These are phyloP conservation scores for Scrobipalpa costella DNA, from an alignment of 2,888 invertebrate genomes.

Conservation along the genomic window DNA sequence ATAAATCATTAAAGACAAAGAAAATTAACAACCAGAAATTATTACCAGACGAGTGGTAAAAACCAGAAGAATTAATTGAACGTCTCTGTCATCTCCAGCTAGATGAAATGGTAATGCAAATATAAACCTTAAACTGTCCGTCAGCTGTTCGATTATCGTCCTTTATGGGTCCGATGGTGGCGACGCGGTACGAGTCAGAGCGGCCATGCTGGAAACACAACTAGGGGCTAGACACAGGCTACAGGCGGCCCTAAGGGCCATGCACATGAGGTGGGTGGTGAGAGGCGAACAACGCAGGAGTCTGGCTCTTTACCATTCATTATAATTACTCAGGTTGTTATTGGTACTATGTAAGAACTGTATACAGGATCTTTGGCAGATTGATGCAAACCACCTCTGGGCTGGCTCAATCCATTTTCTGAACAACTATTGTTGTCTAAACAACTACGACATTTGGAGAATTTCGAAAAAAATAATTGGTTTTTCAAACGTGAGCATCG, in stretches of 20 bases:
- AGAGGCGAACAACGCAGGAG: constrained; percentile 48
- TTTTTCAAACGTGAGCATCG: too few relatives aligned
- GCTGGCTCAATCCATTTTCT: too few relatives aligned
- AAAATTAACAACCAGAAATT: too few relatives aligned
- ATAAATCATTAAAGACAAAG: neutral
- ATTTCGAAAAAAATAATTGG: too few relatives aligned
- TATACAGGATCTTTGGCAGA: too few relatives aligned
- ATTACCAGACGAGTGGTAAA: too few relatives aligned
- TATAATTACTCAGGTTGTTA: constrained; percentile 1
- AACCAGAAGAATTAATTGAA: too few relatives aligned
- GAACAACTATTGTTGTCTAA: too few relatives aligned
- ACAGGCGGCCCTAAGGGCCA: constrained; percentile 76
- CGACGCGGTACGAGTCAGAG: constrained; percentile 98
- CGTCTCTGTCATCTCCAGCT: constrained; percentile 28
- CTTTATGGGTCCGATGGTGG: constrained; percentile 94
- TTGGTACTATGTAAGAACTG: neutral
- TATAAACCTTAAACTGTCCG: constrained; percentile 93
- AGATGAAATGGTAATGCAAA: constrained; percentile 63
- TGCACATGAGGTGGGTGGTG: constrained; percentile 65
- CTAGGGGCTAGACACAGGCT: constrained; percentile 80
- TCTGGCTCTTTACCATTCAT: constrained; percentile 23
- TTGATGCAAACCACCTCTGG: too few relatives aligned
- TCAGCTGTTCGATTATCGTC: constrained; percentile 98
- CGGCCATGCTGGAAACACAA: constrained; percentile 92
- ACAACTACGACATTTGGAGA: too few relatives aligned